Evolutionary conservation across 1,140 invertebrate species (phyloP).

Genomic region (Psilanteris sp.): DNA sequence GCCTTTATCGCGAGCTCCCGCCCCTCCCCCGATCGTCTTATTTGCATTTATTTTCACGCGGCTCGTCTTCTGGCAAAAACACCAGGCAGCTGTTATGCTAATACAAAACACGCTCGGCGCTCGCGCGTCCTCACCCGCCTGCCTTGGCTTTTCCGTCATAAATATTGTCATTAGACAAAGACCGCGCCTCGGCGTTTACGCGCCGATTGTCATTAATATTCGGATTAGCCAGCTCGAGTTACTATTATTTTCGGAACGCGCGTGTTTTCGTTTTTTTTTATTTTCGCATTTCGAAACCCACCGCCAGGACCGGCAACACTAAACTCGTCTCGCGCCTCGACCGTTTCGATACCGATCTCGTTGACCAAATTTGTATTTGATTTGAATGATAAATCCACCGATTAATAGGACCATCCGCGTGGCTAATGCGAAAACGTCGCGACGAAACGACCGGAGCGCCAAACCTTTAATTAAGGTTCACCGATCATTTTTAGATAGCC

Average conservation of each 20-base stretch:
- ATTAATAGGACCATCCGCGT: too few relatives aligned
- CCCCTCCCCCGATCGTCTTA: background rate
- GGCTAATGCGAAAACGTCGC: background rate
- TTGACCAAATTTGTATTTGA: too few relatives aligned
- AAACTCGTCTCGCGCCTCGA: too few relatives aligned
- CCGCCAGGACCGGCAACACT: too few relatives aligned
- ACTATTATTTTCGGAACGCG: slow-evolving; percentile 12
- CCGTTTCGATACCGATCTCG: too few relatives aligned
- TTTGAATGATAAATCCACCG: too few relatives aligned
- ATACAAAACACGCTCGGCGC: background rate
- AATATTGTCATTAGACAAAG: slow-evolving; percentile 41
- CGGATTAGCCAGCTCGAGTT: slow-evolving; percentile 3
- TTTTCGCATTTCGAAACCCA: slow-evolving; percentile 12
- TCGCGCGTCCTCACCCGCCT: slow-evolving; percentile 52
- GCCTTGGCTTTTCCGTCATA: slow-evolving; percentile 48
- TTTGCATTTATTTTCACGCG: too few relatives aligned
- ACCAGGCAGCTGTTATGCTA: slow-evolving; percentile 13
- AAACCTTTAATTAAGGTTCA: slow-evolving; percentile 25
- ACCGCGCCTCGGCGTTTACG: slow-evolving; percentile 3
- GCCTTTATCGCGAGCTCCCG: background rate
- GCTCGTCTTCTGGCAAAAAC: slow-evolving; percentile 2
- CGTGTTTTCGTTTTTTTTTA: slow-evolving; percentile 17
- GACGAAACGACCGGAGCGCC: slow-evolving; percentile 3
- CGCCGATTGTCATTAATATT: slow-evolving; percentile 31
- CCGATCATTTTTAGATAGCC: slow-evolving; percentile 51